phyloP scores from a whole-genome alignment of 1,140 invertebrate genomes.

The Argopecten irradians region DNA sequence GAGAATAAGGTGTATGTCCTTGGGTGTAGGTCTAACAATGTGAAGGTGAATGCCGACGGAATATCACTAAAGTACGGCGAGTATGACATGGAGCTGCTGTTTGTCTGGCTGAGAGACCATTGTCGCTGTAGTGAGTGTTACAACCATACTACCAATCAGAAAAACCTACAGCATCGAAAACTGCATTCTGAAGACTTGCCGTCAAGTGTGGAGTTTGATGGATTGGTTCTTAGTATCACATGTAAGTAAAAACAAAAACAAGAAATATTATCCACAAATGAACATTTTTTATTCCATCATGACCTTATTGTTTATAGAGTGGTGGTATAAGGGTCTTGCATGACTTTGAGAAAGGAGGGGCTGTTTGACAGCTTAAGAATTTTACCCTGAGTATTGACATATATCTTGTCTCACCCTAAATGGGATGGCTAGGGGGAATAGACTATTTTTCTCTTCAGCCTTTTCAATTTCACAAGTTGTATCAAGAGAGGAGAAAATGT shows the following conservation, averaged over 20 bases:
- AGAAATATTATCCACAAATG: neutral
- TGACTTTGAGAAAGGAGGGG: no score
- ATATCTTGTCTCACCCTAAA: no score
- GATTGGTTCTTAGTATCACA: conserved; percentile 46
- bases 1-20: neutral
- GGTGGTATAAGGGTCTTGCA: no score
- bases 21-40: neutral
- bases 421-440: no score
- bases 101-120: conserved; percentile 72
- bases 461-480: no score
- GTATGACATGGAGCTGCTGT: conserved; percentile 46
- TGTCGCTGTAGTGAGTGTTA: conserved; percentile 70
- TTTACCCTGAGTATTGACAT: no score
- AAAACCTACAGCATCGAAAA: conserved; percentile 56
- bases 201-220: conserved; percentile 35
- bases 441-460: no score
- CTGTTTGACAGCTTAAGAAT: no score
- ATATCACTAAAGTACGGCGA: conserved; percentile 35
- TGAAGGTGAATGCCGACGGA: neutral
- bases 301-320: conserved; percentile 25
- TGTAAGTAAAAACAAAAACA: conserved; percentile 47
- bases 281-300: neutral
- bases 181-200: conserved; percentile 44
- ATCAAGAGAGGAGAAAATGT: no score
- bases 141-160: conserved; percentile 64